Base-by-base conservation (phyloP, 2,113 vertebrate genomes). In the Rhadina sibilatrix region DNA sequence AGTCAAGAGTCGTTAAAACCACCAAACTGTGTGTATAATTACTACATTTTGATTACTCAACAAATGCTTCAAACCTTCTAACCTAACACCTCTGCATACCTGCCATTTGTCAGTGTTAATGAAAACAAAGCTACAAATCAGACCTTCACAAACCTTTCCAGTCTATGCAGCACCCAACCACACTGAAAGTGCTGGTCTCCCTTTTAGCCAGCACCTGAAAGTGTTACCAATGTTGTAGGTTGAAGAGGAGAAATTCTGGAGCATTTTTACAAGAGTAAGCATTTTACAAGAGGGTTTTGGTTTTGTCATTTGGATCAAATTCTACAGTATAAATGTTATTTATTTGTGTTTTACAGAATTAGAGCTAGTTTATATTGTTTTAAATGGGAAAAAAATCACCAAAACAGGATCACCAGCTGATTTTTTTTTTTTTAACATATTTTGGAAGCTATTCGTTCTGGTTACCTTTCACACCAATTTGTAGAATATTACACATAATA, bases 1-100 rank as follows among this genome's bases (percentile, higher is more conserved):
- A 94, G 93, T 87, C 86, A 96, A 94, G 91, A 93, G 84, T 77
- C 52, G 93, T 89, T 92, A 93, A 94, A 96, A 96, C 78, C 83
- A 95, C 84, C 69, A 93, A 97, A 92, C 3, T 96, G 65, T 90
- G 88, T 47, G 46, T 78, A 49, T 90, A 97, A 94, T 97, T 97
- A 96, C 59, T 90, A 63, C 13, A 78, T 75, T 88, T 77, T 95
- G 63, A 96, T 95, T 96, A 96, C 80, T 96, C 77, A 96, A 95
- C 90, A 97, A 93, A 93, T 57, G 37, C 91, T 94, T 84, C 69
- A 92, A 81, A 91, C 64, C 79, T 77, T 35, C 57, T 84, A 37
- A 60, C 60, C 33, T 88, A 86, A 94, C 63, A 80, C 33, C 78
- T 90, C 47, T 60, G 60, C 20, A 12, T 90, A 60, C 83, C 56